Evolutionary conservation across 2,888 invertebrate genomes (phyloP).

Genomic region (Lasioglossum leucozonium): DNA sequence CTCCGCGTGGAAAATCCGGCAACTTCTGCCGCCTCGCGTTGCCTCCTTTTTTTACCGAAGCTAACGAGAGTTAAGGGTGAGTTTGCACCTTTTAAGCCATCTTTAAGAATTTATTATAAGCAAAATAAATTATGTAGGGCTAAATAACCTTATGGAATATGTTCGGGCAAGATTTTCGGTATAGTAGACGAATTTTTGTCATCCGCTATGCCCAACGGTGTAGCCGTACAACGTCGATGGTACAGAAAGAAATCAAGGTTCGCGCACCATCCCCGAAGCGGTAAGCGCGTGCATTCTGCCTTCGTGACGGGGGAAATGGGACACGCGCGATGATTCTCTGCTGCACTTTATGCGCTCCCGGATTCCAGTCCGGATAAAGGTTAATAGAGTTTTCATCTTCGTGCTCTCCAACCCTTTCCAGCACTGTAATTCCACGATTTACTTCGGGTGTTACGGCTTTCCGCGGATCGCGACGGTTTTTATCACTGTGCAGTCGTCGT

Average conservation of each 20-base stretch:
- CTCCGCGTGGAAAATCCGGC: no score
- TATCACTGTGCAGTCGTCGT: not conserved
- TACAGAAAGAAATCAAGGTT: not conserved
- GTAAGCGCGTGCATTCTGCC: not conserved
- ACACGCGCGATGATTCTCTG: not conserved
- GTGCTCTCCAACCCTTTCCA: not conserved
- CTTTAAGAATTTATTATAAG: not conserved
- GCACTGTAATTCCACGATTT: not conserved
- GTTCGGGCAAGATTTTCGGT: not conserved
- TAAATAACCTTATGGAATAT: not conserved
- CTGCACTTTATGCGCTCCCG: not conserved
- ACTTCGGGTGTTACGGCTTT: not conserved
- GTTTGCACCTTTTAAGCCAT: not conserved
- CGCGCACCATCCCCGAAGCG: not conserved
- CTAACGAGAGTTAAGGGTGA: no score
- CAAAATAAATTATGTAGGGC: not conserved
- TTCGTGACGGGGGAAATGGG: not conserved
- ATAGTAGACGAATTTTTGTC: not conserved
- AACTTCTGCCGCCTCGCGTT: no score
- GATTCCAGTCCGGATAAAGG: not conserved
- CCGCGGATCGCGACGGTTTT: not conserved
- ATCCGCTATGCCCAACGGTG: not conserved
- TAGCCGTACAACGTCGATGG: not conserved
- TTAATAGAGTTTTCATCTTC: constrained; percentile 1
- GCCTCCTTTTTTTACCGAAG: no score